Evolutionary conservation across 2,888 invertebrate species (phyloP).

Genomic region (Sminthurides aquaticus): DNA sequence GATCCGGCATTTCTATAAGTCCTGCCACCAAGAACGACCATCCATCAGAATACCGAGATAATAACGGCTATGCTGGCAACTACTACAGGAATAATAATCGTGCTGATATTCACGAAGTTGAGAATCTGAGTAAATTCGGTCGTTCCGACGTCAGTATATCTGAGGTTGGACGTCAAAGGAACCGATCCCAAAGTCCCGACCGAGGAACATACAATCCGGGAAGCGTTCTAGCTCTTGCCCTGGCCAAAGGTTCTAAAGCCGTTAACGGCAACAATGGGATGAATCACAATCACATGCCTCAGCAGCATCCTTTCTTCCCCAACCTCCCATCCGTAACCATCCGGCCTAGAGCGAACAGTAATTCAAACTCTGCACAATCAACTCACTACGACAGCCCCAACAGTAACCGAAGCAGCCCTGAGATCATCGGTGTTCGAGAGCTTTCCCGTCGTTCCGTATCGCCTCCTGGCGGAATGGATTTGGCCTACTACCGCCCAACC

Average conservation of each 20-base stretch:
- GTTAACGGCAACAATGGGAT: too few relatives aligned
- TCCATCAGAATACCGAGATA: not conserved
- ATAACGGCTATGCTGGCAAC: not conserved
- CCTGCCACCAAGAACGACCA: not conserved
- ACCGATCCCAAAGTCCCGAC: conserved; percentile 37
- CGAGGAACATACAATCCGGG: conserved; percentile 11
- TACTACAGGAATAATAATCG: conserved; percentile 5
- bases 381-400: conserved; percentile 20
- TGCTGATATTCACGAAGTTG: too few relatives aligned
- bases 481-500: conserved; percentile 28
- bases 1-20: not conserved
- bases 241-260: conserved; percentile 42
- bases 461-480: conserved; percentile 31
- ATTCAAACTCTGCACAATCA: too few relatives aligned
- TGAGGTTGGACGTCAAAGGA: conserved; percentile 14
- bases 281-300: too few relatives aligned
- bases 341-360: not conserved
- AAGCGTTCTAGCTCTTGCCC: conserved; percentile 39
- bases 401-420: conserved; percentile 39
- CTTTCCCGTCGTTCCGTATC: conserved; percentile 36
- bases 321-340: not conserved
- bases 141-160: not conserved
- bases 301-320: not conserved
- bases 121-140: conserved; percentile 23
- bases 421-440: conserved; percentile 35